A percentile compares a stretch with the other conserved stretches of the same genome.
Conservation (phyloP, 1,140 invertebrate genomes). For the Drosophila suzukii region DNA sequence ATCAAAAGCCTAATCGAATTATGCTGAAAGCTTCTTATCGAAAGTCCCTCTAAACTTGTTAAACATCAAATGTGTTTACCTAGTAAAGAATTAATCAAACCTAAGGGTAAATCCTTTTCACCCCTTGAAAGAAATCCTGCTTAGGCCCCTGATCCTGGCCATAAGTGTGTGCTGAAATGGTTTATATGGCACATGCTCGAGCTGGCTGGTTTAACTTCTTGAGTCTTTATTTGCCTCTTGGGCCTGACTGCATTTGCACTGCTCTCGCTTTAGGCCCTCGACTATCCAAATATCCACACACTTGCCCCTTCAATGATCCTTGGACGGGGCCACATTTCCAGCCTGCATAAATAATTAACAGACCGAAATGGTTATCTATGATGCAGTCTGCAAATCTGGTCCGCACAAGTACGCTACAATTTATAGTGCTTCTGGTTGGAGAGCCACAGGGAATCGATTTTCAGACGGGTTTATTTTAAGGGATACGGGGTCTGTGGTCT, state of each 20-base stretch:
- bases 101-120: too few relatives aligned
- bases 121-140: background rate
- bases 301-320: background rate
- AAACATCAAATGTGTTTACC: background rate
- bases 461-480: background rate
- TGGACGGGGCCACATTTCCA: slow-evolving; percentile 22
- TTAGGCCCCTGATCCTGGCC: slow-evolving; percentile 1
- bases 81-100: background rate
- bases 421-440: slow-evolving; percentile 15
- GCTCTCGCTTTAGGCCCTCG: slow-evolving; percentile 6
- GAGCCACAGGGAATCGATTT: slow-evolving; percentile 38
- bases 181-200: slow-evolving; percentile 54
- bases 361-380: slow-evolving; percentile 16
- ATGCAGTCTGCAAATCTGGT: slow-evolving; percentile 26
- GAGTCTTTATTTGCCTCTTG: slow-evolving; percentile 46
- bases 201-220: slow-evolving; percentile 40
- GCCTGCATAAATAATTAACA: slow-evolving; percentile 46
- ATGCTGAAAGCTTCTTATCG: background rate
- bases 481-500: background rate
- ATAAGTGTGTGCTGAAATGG: slow-evolving; percentile 22
- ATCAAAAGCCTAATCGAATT: background rate
- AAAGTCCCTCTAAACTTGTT: background rate
- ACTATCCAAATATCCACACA: slow-evolving; percentile 6
- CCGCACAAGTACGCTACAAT: slow-evolving; percentile 10
- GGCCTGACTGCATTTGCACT: slow-evolving; percentile 39